Evolutionary conservation across 2,797 vertebrate species (phyloP).

Genomic region (Channallabes apus): DNA sequence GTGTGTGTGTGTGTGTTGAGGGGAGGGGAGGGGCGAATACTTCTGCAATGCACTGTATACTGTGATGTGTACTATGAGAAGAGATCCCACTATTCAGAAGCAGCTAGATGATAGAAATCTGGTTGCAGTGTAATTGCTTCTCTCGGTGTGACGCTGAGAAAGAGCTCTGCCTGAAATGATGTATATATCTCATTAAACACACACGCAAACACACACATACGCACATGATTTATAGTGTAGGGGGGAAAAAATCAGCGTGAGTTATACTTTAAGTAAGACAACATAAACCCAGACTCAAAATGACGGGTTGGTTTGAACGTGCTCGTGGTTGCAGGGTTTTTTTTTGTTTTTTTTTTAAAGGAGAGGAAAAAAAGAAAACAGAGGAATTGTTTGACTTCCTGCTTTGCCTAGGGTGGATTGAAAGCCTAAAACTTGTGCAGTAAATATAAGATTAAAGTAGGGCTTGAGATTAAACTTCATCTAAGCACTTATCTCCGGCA

Average conservation of each 20-base stretch:
- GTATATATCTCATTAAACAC: conserved; percentile 37
- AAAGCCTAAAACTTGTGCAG: conserved; percentile 30
- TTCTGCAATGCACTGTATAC: background rate
- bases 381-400: conserved; percentile 22
- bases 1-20: no score
- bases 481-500: conserved; percentile 48
- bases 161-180: conserved; percentile 32
- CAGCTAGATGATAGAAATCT: conserved; percentile 4
- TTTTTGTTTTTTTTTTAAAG: background rate
- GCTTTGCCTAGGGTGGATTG: conserved; percentile 20
- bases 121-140: conserved; percentile 22
- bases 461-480: conserved; percentile 28
- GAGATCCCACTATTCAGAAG: background rate
- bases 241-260: background rate
- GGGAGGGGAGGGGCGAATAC: background rate
- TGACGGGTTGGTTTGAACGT: background rate
- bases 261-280: conserved; percentile 15
- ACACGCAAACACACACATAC: conserved; percentile 17
- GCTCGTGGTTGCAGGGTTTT: conserved; percentile 11
- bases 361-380: background rate
- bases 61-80: background rate
- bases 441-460: conserved; percentile 40
- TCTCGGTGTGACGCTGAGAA: conserved; percentile 33
- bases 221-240: conserved; percentile 15
- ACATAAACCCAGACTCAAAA: background rate